Conservation (phyloP, 2,888 invertebrate genomes). For the Subacronicta megacephala region DNA sequence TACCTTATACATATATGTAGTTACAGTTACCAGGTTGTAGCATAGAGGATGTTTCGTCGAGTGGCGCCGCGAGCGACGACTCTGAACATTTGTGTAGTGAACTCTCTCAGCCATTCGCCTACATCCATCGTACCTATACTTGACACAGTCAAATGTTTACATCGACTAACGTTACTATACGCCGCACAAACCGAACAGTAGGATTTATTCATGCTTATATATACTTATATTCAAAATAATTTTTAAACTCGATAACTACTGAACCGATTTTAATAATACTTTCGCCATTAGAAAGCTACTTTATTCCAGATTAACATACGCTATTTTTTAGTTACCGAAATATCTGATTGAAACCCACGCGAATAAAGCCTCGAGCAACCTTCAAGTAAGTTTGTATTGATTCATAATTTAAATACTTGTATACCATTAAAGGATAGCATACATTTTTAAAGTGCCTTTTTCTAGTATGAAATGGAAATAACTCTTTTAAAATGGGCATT, state of each 20-base stretch:
- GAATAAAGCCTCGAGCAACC: no score
- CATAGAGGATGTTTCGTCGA: constrained; percentile 64
- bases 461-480: constrained; percentile 6
- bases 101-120: constrained; percentile 71
- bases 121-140: constrained; percentile 69
- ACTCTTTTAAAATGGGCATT: constrained; percentile 1
- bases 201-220: no score
- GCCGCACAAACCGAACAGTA: not conserved
- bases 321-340: no score
- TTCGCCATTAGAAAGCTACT: no score
- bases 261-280: no score
- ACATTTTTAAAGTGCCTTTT: constrained; percentile 7
- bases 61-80: constrained; percentile 67
- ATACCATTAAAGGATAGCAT: no score
- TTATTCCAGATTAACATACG: no score
- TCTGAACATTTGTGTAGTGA: constrained; percentile 71
- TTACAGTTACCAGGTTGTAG: constrained; percentile 29
- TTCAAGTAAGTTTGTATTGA: no score
- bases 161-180: constrained; percentile 59
- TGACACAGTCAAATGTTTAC: constrained; percentile 70
- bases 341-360: no score
- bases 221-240: no score
- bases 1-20: constrained; percentile 19
- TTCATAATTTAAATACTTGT: no score
- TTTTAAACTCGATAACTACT: no score